Evolutionary conservation across 2,113 vertebrate species (phyloP).

Genomic region (Lasiurus cinereus): DNA sequence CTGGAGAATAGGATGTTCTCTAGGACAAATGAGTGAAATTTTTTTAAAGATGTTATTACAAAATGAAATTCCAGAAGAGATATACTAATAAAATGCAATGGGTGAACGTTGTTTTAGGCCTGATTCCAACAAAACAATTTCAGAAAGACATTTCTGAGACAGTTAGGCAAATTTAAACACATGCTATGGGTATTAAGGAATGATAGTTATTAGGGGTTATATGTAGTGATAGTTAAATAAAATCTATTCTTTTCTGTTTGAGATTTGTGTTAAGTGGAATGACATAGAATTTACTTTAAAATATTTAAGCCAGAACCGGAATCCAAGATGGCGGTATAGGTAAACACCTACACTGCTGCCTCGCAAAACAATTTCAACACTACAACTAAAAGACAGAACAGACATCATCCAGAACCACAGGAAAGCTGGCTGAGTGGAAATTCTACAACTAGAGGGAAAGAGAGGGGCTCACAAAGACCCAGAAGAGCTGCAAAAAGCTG

Average conservation of each 20-base stretch:
- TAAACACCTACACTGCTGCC: too few relatives aligned
- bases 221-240: neutral
- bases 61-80: slow-evolving; percentile 37
- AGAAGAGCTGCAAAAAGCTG: too few relatives aligned
- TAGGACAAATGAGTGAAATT: neutral
- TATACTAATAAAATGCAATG: neutral
- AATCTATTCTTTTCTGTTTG: slow-evolving; percentile 15
- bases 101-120: neutral
- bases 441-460: too few relatives aligned
- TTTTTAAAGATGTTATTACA: neutral
- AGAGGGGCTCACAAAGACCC: too few relatives aligned
- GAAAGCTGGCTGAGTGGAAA: too few relatives aligned
- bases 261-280: slow-evolving; percentile 6
- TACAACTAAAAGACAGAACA: too few relatives aligned
- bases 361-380: too few relatives aligned
- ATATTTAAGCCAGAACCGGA: neutral
- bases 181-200: neutral
- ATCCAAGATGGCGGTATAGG: too few relatives aligned
- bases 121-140: slow-evolving; percentile 23
- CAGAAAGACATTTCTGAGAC: slow-evolving; percentile 34
- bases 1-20: neutral
- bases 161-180: slow-evolving; percentile 36
- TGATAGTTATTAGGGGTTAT: neutral
- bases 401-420: too few relatives aligned
- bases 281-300: neutral